Evolutionary conservation across 2,113 vertebrate genomes (phyloP).

Genomic region (Eira barbara): DNA sequence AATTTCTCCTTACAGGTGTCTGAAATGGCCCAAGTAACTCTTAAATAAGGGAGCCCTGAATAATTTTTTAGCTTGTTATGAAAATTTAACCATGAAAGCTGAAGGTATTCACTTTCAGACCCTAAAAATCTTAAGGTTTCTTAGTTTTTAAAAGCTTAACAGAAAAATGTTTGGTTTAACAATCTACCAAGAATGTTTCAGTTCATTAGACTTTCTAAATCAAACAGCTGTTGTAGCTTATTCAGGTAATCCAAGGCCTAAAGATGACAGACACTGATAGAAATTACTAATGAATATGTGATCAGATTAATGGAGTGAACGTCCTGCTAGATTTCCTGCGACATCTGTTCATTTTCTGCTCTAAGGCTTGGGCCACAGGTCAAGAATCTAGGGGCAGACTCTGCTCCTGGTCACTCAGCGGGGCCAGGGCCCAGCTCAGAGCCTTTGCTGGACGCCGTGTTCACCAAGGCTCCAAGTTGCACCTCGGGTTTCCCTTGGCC

Average conservation of each 20-base stretch:
- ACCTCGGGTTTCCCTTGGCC: too few species aligned
- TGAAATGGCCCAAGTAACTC: too few species aligned
- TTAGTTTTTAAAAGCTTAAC: background rate
- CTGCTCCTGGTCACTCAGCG: background rate
- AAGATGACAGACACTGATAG: background rate
- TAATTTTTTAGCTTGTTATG: background rate
- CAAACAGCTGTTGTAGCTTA: background rate
- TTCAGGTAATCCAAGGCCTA: background rate
- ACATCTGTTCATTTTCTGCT: background rate
- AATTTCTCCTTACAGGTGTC: background rate
- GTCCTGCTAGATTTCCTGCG: background rate
- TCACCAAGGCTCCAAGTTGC: background rate
- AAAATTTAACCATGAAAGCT: background rate
- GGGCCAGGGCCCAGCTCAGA: background rate
- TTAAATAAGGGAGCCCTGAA: background rate
- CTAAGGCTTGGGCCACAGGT: background rate
- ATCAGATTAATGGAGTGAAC: background rate
- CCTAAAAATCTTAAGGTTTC: background rate
- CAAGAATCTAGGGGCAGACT: background rate
- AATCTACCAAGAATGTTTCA: background rate
- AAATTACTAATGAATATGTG: background rate
- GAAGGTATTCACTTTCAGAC: background rate
- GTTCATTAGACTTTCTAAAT: background rate
- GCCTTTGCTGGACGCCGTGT: fast-evolving
- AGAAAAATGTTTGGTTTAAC: background rate